Conservation (phyloP, 2,113 vertebrate species). For the Camarhynchus parvulus region DNA sequence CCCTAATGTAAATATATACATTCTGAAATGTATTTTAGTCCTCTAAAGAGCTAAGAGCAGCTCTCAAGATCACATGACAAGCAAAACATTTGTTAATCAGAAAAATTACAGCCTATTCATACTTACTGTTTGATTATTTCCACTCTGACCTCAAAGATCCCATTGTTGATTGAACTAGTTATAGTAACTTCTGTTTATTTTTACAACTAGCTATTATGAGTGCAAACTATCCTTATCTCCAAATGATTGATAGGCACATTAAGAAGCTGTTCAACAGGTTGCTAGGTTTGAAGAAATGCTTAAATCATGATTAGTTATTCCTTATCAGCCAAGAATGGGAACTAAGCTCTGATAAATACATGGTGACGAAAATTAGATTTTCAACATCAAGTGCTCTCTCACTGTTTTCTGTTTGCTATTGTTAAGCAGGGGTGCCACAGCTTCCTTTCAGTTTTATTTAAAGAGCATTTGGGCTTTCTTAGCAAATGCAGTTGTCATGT, state of each 20-base stretch:
- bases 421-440: slow-evolving; percentile 40
- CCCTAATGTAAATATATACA: slow-evolving; percentile 70
- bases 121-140: slow-evolving; percentile 80
- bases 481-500: slow-evolving; percentile 12
- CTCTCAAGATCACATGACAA: slow-evolving; percentile 80
- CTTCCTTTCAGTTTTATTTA: slow-evolving; percentile 55
- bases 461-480: slow-evolving; percentile 30
- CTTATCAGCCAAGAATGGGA: slow-evolving; percentile 76
- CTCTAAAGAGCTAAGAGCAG: slow-evolving; percentile 67
- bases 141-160: slow-evolving; percentile 80
- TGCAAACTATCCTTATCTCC: slow-evolving; percentile 80
- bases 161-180: slow-evolving; percentile 81
- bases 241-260: slow-evolving; percentile 85
- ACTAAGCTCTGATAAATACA: slow-evolving; percentile 74
- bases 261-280: slow-evolving; percentile 85
- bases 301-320: slow-evolving; percentile 77
- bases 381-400: slow-evolving; percentile 51
- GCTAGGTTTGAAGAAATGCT: slow-evolving; percentile 83
- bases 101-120: slow-evolving; percentile 85
- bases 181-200: slow-evolving; percentile 86
- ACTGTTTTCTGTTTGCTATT: slow-evolving; percentile 52
- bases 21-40: slow-evolving; percentile 71
- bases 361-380: slow-evolving; percentile 69
- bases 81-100: slow-evolving; percentile 83
- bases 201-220: slow-evolving; percentile 83